Evolutionary conservation across 2,888 invertebrate species (phyloP), one percentile per base, ranked within the genome.

Genomic region (Empis livida): DNA sequence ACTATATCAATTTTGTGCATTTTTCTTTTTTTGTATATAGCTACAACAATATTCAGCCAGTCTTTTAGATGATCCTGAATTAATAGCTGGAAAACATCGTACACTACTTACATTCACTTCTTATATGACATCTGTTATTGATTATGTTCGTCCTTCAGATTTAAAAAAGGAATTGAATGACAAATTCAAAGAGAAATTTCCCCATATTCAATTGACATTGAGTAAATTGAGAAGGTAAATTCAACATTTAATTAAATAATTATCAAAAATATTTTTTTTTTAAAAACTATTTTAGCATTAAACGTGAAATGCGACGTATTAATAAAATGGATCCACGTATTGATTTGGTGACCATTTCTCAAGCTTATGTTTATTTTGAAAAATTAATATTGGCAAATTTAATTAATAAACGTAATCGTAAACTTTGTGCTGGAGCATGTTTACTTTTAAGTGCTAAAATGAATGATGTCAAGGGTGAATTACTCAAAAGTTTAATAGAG

Each of bases 341-440:
- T 49, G 96, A 97, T 71, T 73, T 94, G 50, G 73, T 95, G 51
- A 92, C 92, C 1, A 88, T 97, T 15, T 95, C 97, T 15, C 93
- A 94, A 66, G 89, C 95, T 0, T 96, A 93, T 64, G 96, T 96
- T n/a, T 97, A 93, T 71, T 97, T 96, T 69, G 97, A 99, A 68
- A 94, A 94, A 66, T 73, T 97, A 46, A 93, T 97, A 56, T 74
- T 95, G 44, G 86, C 87, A 55, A 86, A 88, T 62, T 73, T 94
- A 50, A 90, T 97, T 44, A 94, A 92, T 61, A 99, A 97, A 70
- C 84, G 83, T 63, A 97, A 97, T 64, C 78, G 97, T 42, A 97
- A 96, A 71, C 73, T 94, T 49, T 94, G 94, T 65, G 95, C 96
- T 14, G 96, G 93, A 38, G 93, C 95, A 13, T 93, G 95, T 67